Evolutionary conservation across 2,113 vertebrate genomes (phyloP).

Genomic region (Nyctibius bracteatus): DNA sequence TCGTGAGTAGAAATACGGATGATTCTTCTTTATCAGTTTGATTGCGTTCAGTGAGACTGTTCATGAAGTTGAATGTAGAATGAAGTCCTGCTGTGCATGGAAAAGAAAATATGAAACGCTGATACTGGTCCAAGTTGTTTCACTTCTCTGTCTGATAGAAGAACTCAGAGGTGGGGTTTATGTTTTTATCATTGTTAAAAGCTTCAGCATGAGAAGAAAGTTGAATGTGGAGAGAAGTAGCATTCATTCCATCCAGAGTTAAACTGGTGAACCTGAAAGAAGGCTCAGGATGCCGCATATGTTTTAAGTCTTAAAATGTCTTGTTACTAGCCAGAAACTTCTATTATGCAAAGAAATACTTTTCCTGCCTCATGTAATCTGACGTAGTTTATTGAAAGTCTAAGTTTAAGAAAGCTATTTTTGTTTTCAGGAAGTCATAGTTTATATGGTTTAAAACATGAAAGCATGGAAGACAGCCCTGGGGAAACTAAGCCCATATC

Average conservation of each 20-base stretch:
- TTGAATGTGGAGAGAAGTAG: not conserved
- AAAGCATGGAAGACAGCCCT: not conserved
- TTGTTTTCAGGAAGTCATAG: constrained; percentile 40
- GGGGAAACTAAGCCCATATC: constrained; percentile 27
- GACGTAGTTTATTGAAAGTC: not conserved
- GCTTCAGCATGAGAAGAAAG: not conserved
- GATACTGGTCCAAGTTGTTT: not conserved
- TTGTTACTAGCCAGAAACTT: not conserved
- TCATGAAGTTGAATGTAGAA: not conserved
- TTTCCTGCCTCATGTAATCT: not conserved
- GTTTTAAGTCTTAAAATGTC: not conserved
- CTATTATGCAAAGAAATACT: constrained; percentile 15
- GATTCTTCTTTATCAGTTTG: not conserved
- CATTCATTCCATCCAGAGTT: not conserved
- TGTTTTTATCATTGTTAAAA: not conserved
- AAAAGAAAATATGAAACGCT: not conserved
- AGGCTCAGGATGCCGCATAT: not conserved
- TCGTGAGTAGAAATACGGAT: not conserved
- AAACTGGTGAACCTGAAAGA: not conserved
- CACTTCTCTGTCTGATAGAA: not conserved
- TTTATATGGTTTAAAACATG: constrained; percentile 37
- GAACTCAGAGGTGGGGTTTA: not conserved
- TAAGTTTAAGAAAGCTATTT: constrained; percentile 54
- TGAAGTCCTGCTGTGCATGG: not conserved
- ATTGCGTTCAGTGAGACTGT: not conserved